Evolutionary conservation across 2,113 vertebrate species (phyloP), one percentile per base, ranked within the genome.

Genomic region (Oenanthe melanoleuca): DNA sequence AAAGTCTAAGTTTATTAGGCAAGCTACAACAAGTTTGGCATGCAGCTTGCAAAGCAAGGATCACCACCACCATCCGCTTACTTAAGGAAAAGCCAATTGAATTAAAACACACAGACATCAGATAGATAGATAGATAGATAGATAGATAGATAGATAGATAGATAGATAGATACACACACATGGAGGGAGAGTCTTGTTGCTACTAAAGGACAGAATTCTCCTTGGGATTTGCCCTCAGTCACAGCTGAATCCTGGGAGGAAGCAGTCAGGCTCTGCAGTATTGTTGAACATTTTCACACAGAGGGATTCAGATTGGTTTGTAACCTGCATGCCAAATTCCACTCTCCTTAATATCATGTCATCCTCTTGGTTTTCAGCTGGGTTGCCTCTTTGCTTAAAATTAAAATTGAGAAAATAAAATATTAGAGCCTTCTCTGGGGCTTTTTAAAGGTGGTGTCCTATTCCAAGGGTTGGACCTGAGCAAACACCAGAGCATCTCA

Each of bases 121-220:
- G 5, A 47, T 47, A 45, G 19, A 47, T 21, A 37, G 12, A 65
- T 1, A 57, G 45, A 47, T 49, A 49, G 47, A 49, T 47, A 45
- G 19, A 47, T 23, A 47, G 5, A 47, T 47, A 45, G 19, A 47
- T 21, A 37, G 8, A 14, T 38, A 37, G 12, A 18, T 11, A 14
- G 45, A 47, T 14, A 52, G 12, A 40, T 45, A 33, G 7, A 66
- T 1, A 45, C 4, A 11, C 2, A 75, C 18, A 28, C 4, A 28
- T 1, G 6, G 15, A 24, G 12, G 25, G 18, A n/a, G 7, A 38
- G 12, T 59, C 8, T 81, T 1, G 0, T 34, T 67, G 49, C 53
- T 65, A 19, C 24, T 34, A 37, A 9, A 3, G 37, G 53, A n/a
- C 28, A 77, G n/a, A 80, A 59, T 52, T 75, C 21, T 75, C 18